phyloP scores from a whole-genome alignment of 2,113 vertebrate genomes.

The Glareola pratincola region DNA sequence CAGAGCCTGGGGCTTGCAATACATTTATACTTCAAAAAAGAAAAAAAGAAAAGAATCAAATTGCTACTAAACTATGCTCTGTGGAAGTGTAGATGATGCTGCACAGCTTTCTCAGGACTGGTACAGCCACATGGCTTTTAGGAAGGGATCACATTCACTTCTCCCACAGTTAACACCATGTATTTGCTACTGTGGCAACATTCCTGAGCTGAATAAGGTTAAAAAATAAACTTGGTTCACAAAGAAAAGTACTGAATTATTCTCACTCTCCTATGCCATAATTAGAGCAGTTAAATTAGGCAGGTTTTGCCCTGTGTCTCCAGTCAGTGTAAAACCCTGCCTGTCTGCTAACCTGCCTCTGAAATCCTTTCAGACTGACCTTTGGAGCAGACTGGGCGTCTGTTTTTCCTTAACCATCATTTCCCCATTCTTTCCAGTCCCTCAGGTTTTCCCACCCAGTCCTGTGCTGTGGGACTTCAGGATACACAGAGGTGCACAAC shows the following conservation, averaged over 20 bases:
- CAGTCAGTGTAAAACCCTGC: constrained; percentile 22
- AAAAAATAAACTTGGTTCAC: constrained; percentile 60
- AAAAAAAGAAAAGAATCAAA: background rate
- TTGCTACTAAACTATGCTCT: constrained; percentile 28
- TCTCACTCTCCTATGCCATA: constrained; percentile 35
- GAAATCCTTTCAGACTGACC: constrained; percentile 8
- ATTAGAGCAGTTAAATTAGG: constrained; percentile 18
- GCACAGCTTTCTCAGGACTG: constrained; percentile 55
- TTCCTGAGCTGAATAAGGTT: constrained; percentile 63
- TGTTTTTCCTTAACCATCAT: background rate
- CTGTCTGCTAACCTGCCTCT: background rate
- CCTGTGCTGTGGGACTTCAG: constrained; percentile 39
- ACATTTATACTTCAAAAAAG: constrained; percentile 26
- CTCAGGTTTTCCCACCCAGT: constrained; percentile 12
- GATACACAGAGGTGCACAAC: constrained; percentile 56
- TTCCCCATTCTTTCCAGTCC: constrained; percentile 24
- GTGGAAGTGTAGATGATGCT: constrained; percentile 37
- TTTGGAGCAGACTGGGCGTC: background rate
- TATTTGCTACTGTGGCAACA: constrained; percentile 44
- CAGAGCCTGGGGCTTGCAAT: constrained; percentile 33
- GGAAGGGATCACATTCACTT: constrained; percentile 46
- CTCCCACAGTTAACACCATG: constrained; percentile 40
- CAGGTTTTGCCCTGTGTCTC: constrained; percentile 16
- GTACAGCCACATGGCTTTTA: constrained; percentile 48
- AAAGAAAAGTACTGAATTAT: constrained; percentile 45